Base-by-base conservation (phyloP, 1,140 invertebrate genomes). In the Reticulitermes speratus region DNA sequence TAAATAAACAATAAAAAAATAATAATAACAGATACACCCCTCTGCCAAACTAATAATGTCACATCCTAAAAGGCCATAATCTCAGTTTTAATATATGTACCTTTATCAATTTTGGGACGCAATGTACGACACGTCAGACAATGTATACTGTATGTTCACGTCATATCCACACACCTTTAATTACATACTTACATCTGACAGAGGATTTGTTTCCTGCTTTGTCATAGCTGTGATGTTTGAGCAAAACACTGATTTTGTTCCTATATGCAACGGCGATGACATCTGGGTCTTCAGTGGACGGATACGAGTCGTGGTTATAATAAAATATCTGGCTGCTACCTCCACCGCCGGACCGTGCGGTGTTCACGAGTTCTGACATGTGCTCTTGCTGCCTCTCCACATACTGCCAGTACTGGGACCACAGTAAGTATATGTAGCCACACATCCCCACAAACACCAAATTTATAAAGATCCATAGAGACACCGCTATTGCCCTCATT, bases 401-500 rank as follows among this genome's bases (percentile, higher is more conserved):
- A 87, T 92, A 93, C 89, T 93, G 93, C 94, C 94, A 95, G 88
- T 95, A 95, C 88, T 95, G 93, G 0, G 93, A 94, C 94, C 94
- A 95, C 81, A 95, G 92, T 38, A 95, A 89, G 89, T 95, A 95
- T 86, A 95, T 92, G 89, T 95, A 95, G 55, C 94, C 94, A 87
- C 94, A 93, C 93, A 95, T 95, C 23, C 94, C 94, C 88, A 95
- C 93, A 89, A 95, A 92, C 38, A 95, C 91, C 48, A 95, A 90
- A 90, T 95, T 95, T 86, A 95, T 93, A 88, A 95, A 95, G 87
- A 95, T 92, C 94, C 94, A 95, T 85, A 95, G 94, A 44, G 93
- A 93, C 87, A 95, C 92, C 1, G 93, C 94, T 1, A 94, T 91
- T 30, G 94, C 92, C 89, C 93, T 93, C 94, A 95, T 95, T 30